phyloP scores from a whole-genome alignment of 2,888 invertebrate genomes.

The Eustalomyia histrio region DNA sequence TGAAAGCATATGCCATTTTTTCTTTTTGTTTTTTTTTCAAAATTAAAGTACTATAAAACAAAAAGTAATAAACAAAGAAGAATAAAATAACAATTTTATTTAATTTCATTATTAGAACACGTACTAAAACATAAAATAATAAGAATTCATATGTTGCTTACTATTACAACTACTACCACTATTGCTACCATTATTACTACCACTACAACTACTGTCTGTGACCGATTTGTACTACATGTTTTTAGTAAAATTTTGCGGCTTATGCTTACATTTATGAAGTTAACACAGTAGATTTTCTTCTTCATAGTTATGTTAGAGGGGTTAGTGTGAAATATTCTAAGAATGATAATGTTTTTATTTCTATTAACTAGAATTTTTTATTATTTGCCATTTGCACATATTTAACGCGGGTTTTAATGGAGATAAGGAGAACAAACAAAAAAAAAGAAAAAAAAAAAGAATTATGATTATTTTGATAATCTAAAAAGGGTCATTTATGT shows the following conservation, averaged over 20 bases:
- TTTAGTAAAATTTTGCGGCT: slow-evolving; percentile 48
- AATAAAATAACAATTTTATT: slow-evolving; percentile 26
- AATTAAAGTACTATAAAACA: slow-evolving; percentile 7
- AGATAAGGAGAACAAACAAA: background rate
- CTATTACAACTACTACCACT: background rate
- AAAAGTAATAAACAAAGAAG: slow-evolving; percentile 9
- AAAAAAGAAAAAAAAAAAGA: background rate
- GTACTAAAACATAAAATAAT: slow-evolving; percentile 2
- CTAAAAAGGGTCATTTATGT: slow-evolving; percentile 42
- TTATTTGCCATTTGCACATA: slow-evolving; percentile 4
- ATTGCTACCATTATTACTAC: background rate
- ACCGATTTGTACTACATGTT: slow-evolving; percentile 25
- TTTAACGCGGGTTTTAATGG: background rate
- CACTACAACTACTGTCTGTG: slow-evolving; percentile 1
- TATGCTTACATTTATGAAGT: slow-evolving; percentile 29
- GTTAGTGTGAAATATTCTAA: slow-evolving; percentile 50
- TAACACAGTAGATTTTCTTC: slow-evolving; percentile 38
- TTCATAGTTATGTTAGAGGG: slow-evolving; percentile 4
- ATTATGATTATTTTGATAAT: slow-evolving; percentile 24
- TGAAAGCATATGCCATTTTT: slow-evolving; percentile 48
- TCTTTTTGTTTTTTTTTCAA: slow-evolving; percentile 2
- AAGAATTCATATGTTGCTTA: background rate
- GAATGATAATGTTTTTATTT: slow-evolving; percentile 64
- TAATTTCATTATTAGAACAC: slow-evolving; percentile 46
- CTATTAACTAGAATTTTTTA: slow-evolving; percentile 28